Evolutionary conservation across 2,797 vertebrate species (phyloP).

Genomic region (Gambelia wislizenii): DNA sequence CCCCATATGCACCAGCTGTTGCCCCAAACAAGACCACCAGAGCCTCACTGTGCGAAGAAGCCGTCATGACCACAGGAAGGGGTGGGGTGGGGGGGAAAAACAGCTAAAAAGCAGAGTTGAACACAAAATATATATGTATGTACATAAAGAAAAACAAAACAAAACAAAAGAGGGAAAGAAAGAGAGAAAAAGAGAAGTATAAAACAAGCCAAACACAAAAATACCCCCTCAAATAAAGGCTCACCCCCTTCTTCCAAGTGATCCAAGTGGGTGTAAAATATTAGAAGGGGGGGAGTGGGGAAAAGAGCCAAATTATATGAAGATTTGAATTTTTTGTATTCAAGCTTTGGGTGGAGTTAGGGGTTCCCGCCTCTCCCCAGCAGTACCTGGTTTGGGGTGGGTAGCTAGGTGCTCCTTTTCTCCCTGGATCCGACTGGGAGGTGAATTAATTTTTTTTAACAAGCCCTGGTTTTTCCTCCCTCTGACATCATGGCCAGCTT

Average conservation of each 20-base stretch:
- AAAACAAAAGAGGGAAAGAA: slow-evolving; percentile 43
- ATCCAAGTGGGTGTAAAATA: slow-evolving; percentile 79
- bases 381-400: slow-evolving; percentile 88
- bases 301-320: background rate
- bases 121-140: slow-evolving; percentile 74
- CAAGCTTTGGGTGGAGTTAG: no score
- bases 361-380: no score
- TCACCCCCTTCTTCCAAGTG: slow-evolving; percentile 86
- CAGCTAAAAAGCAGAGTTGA: slow-evolving; percentile 94
- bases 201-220: slow-evolving; percentile 67
- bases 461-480: slow-evolving; percentile 85
- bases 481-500: slow-evolving; percentile 86
- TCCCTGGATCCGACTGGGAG: slow-evolving; percentile 89
- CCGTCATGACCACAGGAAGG: slow-evolving; percentile 88
- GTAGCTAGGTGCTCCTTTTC: slow-evolving; percentile 84
- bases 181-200: slow-evolving; percentile 48
- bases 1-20: slow-evolving; percentile 98
- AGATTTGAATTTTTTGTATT: no score
- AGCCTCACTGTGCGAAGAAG: slow-evolving; percentile 93
- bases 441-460: slow-evolving; percentile 82
- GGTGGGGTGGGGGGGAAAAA: slow-evolving; percentile 75
- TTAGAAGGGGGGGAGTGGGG: slow-evolving; percentile 59
- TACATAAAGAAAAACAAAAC: slow-evolving; percentile 57
- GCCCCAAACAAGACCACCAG: slow-evolving; percentile 99
- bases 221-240: slow-evolving; percentile 81